Base-by-base conservation (phyloP, 2,797 vertebrate genomes). In the Arctocebus calabarensis region DNA sequence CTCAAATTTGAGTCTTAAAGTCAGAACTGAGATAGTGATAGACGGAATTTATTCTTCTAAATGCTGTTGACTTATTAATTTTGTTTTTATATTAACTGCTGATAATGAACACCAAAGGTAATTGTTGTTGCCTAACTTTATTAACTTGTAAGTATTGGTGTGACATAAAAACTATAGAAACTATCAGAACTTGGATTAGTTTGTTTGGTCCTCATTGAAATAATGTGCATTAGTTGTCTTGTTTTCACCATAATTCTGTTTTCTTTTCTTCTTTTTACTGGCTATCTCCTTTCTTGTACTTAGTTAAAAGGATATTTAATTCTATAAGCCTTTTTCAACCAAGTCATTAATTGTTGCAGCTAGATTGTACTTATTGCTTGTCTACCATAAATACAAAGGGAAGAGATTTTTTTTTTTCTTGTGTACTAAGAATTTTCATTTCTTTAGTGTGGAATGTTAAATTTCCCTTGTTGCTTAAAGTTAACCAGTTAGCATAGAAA, bases 1-100 rank as follows among this genome's bases (percentile, higher is more conserved):
- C 37, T 90, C 66, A 91, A 29, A 48, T 90, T 73, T 91, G 82
- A 90, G 40, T 90, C 52, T 91, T 96, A 90, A 92, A 88, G 88
- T 94, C 45, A 94, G 68, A 88, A 71, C 86, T 13, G 34, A 62
- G 78, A 37, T 84, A 59, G 6, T 91, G 68, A 55, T 71, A 71
- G 32, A 82, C 48, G 16, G 17, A 94, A 79, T 95, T 27, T 96
- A 22, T 64, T 95, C 34, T 74, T 88, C 11, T 1, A 45, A 37
- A 52, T 88, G 29, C 55, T 45, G 20, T 55, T 92, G 48, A 70
- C 70, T 88, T 73, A 12, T 9, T 77, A 61, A 86, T 94, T 96
- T 62, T 89, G 2, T 92, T 94, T 95, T 93, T 71, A 73, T 81
- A 22, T 62, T 89, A 89, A 90, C 12, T 95, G 45, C 57, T 96